Conservation (phyloP, 2,113 vertebrate species). For the Petrocephalus zakoni region DNA sequence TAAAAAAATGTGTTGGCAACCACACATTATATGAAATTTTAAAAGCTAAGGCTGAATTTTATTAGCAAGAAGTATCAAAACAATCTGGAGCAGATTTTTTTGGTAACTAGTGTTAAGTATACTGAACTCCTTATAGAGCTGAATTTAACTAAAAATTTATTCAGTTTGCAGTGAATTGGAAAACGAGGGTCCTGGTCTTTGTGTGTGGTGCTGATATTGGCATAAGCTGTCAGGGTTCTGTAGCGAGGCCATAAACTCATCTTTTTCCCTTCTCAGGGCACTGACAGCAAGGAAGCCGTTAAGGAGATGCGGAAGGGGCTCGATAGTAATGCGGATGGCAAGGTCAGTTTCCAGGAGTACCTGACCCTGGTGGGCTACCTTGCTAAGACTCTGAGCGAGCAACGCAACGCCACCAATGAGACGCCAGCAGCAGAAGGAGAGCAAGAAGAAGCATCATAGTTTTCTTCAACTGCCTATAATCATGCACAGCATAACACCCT, state of each 20-base stretch:
- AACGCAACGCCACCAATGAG: conserved; percentile 32
- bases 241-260: neutral
- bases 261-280: conserved; percentile 37
- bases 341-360: conserved; percentile 64
- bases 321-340: conserved; percentile 59
- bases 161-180: neutral
- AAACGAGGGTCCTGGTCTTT: neutral
- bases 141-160: neutral
- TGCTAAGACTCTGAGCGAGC: conserved; percentile 50
- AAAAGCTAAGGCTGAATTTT: neutral
- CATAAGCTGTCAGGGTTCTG: neutral
- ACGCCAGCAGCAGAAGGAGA: conserved; percentile 26
- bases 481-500: conserved; percentile 18
- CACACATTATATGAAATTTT: neutral
- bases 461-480: conserved; percentile 18
- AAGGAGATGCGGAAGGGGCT: conserved; percentile 54
- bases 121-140: neutral
- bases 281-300: conserved; percentile 57
- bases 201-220: neutral
- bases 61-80: neutral
- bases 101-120: neutral
- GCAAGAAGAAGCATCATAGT: conserved; percentile 3
- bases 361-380: conserved; percentile 63
- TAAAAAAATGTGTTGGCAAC: neutral
- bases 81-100: neutral